Base-by-base conservation (phyloP, 2,888 invertebrate species). In the Eupithecia exiguata region DNA sequence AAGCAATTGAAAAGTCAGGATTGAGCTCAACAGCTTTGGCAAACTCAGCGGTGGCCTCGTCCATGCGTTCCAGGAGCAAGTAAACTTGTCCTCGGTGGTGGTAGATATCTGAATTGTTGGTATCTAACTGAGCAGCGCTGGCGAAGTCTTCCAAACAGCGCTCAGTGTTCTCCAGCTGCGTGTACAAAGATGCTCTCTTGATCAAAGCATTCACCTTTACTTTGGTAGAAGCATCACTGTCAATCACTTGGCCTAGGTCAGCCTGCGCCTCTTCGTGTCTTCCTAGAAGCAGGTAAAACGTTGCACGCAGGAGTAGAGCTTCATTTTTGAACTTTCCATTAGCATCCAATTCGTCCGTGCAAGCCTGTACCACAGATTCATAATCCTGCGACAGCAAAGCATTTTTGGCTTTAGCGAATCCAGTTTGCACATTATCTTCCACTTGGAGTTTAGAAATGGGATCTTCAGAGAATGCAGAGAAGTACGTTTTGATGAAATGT, bases 31-130 rank as follows among this genome's bases (percentile, higher is more conserved):
- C 96, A 40, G 98, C 97, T 86, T 96, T 97, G 69, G 97, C 95
- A 91, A 98, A 98, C 90, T 99, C 98, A 21, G 94, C 89, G 71
- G 97, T 95, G 0, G 99, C 98, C 80, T 97, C 97, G 68, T 97
- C 96, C 82, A 98, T 95, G 81, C 97, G 96, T 74, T 98, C 98
- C 84, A 98, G 91, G 68, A 99, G 91, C 78, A 99, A 93, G 86
- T 97, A 96, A 12, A 98, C 97, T 96, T 99, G 96, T 69, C 98
- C 99, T 78, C 98, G 95, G 86, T 99, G 99, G 88, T 99, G 98
- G 89, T 97, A 99, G 70, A 99, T 96, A 88, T 99, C 99, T 35
- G 97, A 96, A 88, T 97, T 98, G 46, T 96, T 94, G 0, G 98
- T 96, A 83, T 98, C 97, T 68, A 98, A 87, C 83, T 96, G 93